These are phyloP conservation scores for Calyptommatus sinebrachiatus DNA, from an alignment of 2,113 vertebrate genomes.

Conservation along the genomic window DNA sequence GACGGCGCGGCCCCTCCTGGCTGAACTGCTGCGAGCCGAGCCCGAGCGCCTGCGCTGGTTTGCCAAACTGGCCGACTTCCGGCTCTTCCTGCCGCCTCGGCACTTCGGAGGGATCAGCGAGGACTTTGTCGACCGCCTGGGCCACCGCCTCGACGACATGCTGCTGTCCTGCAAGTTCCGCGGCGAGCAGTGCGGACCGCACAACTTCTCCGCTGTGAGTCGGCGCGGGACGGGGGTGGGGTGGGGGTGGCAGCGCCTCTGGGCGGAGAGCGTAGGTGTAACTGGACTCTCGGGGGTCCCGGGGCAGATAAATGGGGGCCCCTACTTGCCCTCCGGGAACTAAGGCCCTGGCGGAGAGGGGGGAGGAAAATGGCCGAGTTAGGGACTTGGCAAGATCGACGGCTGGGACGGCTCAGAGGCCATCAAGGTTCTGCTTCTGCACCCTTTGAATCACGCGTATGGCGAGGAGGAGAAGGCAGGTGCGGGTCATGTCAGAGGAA, in stretches of 20 bases:
- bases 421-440: too few relatives aligned
- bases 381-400: too few relatives aligned
- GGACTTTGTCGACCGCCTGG: constrained; percentile 94
- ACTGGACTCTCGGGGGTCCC: too few relatives aligned
- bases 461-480: too few relatives aligned
- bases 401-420: too few relatives aligned
- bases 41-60: constrained; percentile 86
- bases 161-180: constrained; percentile 96
- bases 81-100: constrained; percentile 92
- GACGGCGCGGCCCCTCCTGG: constrained; percentile 85
- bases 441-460: too few relatives aligned
- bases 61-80: constrained; percentile 92
- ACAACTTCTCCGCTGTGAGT: constrained; percentile 99
- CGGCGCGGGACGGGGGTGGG: accelerated
- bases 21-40: constrained; percentile 89
- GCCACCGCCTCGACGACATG: constrained; percentile 97
- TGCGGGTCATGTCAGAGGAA: too few relatives aligned
- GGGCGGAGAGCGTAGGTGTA: too few relatives aligned
- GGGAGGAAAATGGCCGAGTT: background rate
- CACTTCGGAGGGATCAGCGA: constrained; percentile 95
- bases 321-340: too few relatives aligned
- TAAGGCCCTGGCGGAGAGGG: too few relatives aligned
- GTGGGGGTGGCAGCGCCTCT: too few relatives aligned
- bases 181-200: constrained; percentile 89
- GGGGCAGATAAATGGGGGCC: too few relatives aligned